Evolutionary conservation across 2,888 invertebrate species (phyloP).

Genomic region (Agyllia agylla): DNA sequence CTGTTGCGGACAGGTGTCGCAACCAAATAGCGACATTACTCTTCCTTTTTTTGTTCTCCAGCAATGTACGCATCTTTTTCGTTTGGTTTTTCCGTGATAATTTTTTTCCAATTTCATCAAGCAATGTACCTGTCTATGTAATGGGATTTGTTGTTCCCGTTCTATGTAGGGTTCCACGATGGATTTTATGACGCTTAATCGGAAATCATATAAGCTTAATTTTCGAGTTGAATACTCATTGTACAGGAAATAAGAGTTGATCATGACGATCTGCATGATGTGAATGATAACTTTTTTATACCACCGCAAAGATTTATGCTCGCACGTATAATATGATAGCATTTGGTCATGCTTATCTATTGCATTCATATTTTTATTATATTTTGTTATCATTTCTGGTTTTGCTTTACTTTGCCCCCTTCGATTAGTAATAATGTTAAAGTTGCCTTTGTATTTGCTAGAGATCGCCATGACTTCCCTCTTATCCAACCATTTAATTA

Average conservation of each 20-base stretch:
- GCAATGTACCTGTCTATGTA: neutral
- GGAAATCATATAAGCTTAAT: neutral
- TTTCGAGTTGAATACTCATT: neutral
- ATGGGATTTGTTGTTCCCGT: neutral
- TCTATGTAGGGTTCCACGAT: neutral
- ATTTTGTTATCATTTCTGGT: neutral
- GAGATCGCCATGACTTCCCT: neutral
- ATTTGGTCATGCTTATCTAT: neutral
- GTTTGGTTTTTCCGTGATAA: neutral
- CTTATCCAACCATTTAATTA: neutral
- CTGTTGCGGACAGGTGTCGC: neutral
- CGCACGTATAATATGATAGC: neutral
- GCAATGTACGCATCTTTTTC: neutral
- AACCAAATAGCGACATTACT: neutral
- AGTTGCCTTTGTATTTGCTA: neutral
- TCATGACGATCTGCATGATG: neutral
- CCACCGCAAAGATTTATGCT: constrained; percentile 1
- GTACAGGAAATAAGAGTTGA: neutral
- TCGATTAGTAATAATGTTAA: neutral
- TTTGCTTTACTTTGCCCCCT: neutral
- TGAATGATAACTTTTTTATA: neutral
- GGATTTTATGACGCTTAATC: neutral
- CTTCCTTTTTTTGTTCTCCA: neutral
- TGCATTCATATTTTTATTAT: neutral
- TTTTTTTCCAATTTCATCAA: neutral